These are phyloP conservation scores for Alexandromys fortis DNA, from an alignment of 2,113 vertebrate genomes.

Conservation along the genomic window DNA sequence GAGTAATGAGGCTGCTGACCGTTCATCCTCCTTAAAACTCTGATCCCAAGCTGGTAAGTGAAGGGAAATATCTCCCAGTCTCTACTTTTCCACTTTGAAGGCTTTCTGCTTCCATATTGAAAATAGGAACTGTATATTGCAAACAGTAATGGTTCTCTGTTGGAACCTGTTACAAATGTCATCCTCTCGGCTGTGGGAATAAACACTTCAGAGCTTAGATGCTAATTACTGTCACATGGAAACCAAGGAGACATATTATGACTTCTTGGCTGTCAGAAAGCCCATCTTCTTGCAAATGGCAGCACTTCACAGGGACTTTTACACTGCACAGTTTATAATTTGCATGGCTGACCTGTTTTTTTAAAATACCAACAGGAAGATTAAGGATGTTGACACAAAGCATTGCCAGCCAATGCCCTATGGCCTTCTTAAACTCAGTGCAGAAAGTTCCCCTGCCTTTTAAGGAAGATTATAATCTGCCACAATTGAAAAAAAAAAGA, in stretches of 20 bases:
- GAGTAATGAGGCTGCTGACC: constrained; percentile 13
- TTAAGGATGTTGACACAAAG: constrained; percentile 70
- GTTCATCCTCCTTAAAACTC: constrained; percentile 30
- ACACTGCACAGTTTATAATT: constrained; percentile 70
- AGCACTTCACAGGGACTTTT: constrained; percentile 71
- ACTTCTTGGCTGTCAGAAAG: constrained; percentile 63
- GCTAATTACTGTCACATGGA: constrained; percentile 77
- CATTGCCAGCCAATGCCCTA: constrained; percentile 60
- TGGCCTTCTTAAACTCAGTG: constrained; percentile 60
- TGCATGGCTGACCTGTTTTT: constrained; percentile 71
- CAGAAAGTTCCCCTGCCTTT: constrained; percentile 62
- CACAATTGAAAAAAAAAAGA: constrained; percentile 61
- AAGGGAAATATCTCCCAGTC: background rate
- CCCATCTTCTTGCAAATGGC: constrained; percentile 74
- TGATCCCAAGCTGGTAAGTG: constrained; percentile 24
- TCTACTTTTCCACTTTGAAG: constrained; percentile 56
- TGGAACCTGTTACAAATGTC: constrained; percentile 71
- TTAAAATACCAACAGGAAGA: constrained; percentile 74
- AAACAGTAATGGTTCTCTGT: constrained; percentile 51
- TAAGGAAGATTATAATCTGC: constrained; percentile 76
- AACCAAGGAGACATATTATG: constrained; percentile 65
- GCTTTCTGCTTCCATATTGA: constrained; percentile 51
- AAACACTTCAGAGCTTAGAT: constrained; percentile 71
- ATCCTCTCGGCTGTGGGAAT: constrained; percentile 25
- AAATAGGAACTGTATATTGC: constrained; percentile 53